Evolutionary conservation across 2,888 invertebrate genomes (phyloP), one percentile per base, ranked within the genome.

Genomic region (Heliconius hortense): DNA sequence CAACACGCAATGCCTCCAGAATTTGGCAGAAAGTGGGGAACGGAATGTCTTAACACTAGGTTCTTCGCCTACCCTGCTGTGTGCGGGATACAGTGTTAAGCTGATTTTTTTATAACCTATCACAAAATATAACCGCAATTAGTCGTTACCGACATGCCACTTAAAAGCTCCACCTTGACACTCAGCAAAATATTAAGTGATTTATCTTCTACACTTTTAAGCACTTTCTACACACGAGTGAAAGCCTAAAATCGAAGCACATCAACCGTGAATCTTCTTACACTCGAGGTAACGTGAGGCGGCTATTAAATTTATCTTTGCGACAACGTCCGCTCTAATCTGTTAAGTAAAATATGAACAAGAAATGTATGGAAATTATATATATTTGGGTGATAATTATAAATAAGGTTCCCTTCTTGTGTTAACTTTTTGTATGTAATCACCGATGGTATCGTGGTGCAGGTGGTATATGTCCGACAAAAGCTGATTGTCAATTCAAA

Each of bases 291-390:
- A 82, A 85, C 84, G 82, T 86, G 86, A 87, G 87, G 85, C 81
- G 82, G 81, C 88, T 90, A 90, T 92, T 91, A 90, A 89, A 90
- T 87, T 90, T 89, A 90, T 80, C 79, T 86, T 82, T 82, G 81
- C 77, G 80, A 82, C 82, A 79, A 88, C 85, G 89, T 89, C 89
- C 86, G 86, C 84, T 89, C 90, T 91, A 92, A 92, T 92, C 90
- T 89, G 84, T 84, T 84, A 79, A 80, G 76, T 74, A 74, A 60
- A 43, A 72, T 74, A 21, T 70, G 70, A 70, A 64, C 48, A 66
- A 43, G n/a, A 56, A 56, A n/a, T 28, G 15, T 70, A 31, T 53
- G 18, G 62, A 69, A 69, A 53, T 68, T 74, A 70, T 24, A 70
- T 59, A 15, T 63, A n/a, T 63, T 21, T 63, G 4, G 35, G 13